Conservation (phyloP, 2,113 vertebrate species). For the Platysteira castanea region DNA sequence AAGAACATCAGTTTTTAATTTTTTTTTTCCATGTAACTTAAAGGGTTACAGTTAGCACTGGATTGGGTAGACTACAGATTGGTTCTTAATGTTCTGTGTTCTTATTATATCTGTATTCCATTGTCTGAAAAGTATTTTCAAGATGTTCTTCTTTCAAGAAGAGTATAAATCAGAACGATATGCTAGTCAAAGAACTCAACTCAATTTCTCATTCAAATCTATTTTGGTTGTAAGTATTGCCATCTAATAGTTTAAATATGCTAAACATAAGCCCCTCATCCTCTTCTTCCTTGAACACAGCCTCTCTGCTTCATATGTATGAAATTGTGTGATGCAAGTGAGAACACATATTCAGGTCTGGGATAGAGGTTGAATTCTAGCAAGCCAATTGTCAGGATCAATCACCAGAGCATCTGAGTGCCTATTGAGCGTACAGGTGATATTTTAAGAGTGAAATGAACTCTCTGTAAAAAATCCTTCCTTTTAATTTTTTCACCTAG, state of each 20-base stretch:
- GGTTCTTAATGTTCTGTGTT: not conserved
- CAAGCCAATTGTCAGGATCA: not conserved
- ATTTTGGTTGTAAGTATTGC: conserved; percentile 34
- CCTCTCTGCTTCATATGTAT: not conserved
- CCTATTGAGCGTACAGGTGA: not conserved
- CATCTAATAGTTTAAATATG: conserved; percentile 61
- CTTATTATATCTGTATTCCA: not conserved
- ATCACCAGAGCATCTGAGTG: not conserved
- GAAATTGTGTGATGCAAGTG: not conserved
- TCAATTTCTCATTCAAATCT: conserved; percentile 25
- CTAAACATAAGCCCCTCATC: conserved; percentile 1
- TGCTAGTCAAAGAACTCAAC: not conserved
- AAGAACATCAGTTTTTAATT: not conserved
- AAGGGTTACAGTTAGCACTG: not conserved
- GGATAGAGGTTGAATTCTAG: not conserved
- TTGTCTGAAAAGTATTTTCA: not conserved
- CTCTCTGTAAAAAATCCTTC: not conserved
- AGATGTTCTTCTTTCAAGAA: not conserved
- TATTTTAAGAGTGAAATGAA: not conserved
- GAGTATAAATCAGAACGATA: not conserved
- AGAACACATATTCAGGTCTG: not conserved
- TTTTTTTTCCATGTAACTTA: not conserved
- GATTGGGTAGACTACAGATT: not conserved
- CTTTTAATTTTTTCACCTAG: not conserved
- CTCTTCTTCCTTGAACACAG: not conserved